Conservation (phyloP, 1,140 invertebrate genomes). For the Littorina saxatilis region DNA sequence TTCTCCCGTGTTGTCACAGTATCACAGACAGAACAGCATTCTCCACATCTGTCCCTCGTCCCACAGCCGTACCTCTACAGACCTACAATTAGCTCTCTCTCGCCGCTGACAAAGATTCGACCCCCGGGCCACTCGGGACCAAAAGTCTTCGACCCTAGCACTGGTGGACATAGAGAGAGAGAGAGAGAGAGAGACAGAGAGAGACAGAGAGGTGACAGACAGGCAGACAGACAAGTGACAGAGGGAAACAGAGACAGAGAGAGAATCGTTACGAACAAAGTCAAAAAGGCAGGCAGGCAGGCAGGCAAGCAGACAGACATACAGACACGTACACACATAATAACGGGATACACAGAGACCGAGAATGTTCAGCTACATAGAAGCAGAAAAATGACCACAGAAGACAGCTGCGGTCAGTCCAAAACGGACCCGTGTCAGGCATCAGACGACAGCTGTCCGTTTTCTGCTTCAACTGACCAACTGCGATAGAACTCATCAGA, state of each 20-base stretch:
- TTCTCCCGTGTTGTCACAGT: no score
- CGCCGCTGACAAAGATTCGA: not conserved
- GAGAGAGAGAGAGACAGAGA: slow-evolving; percentile 17
- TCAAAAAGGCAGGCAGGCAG: no score
- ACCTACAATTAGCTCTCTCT: slow-evolving; percentile 25
- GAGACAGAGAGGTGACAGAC: not conserved
- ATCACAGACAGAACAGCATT: no score
- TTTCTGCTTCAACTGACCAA: not conserved
- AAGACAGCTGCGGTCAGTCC: not conserved
- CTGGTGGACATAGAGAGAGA: not conserved
- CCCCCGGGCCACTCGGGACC: not conserved
- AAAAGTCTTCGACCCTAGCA: slow-evolving; percentile 8
- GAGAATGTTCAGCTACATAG: no score
- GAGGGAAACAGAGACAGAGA: slow-evolving; percentile 9
- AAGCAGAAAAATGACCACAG: not conserved
- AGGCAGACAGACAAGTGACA: not conserved
- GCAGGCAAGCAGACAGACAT: no score
- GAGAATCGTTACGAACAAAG: no score
- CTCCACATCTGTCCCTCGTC: not conserved
- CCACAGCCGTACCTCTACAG: not conserved
- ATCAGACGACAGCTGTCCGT: not conserved
- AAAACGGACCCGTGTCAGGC: not conserved
- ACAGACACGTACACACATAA: no score
- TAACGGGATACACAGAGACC: no score
- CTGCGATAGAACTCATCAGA: not conserved